A percentile compares a stretch with the other conserved stretches of the same genome.
Conservation (phyloP, 2,797 vertebrate genomes). For the Acrossocheilus wenchowensis region DNA sequence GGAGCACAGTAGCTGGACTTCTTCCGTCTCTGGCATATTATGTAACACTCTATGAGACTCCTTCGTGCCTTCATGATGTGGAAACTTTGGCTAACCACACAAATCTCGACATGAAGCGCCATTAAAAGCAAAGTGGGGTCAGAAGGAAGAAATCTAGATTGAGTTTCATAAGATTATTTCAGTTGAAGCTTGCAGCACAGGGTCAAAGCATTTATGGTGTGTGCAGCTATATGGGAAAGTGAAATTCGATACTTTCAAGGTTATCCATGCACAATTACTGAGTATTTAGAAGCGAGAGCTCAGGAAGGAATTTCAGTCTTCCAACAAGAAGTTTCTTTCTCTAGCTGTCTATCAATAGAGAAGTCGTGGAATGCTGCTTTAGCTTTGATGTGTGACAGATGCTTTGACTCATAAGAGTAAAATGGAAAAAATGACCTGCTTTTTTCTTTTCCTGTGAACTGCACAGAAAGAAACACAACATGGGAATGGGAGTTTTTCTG, state of each 20-base stretch:
- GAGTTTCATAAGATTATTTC: conserved; percentile 19
- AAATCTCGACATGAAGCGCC: conserved; percentile 49
- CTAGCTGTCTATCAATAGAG: conserved; percentile 35
- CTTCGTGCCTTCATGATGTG: conserved; percentile 70
- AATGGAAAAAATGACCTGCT: conserved; percentile 22
- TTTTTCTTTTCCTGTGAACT: conserved; percentile 60
- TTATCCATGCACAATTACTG: conserved; percentile 30
- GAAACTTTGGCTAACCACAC: conserved; percentile 68
- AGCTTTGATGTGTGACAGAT: conserved; percentile 40
- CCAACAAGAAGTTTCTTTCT: conserved; percentile 9
- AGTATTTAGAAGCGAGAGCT: conserved; percentile 20
- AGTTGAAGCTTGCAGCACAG: conserved; percentile 1
- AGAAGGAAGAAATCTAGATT: conserved; percentile 1
- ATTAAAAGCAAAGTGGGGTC: conserved; percentile 48
- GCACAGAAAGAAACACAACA: conserved; percentile 2
- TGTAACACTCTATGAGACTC: conserved; percentile 61
- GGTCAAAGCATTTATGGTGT: conserved; percentile 22
- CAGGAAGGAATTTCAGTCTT: conserved; percentile 31
- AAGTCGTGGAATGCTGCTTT: not conserved
- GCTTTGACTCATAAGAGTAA: conserved; percentile 43
- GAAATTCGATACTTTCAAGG: conserved; percentile 29
- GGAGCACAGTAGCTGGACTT: conserved; percentile 52
- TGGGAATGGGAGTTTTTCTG: conserved; percentile 28
- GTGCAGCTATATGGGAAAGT: conserved; percentile 21
- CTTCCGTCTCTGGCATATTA: conserved; percentile 64